Conservation (phyloP, 2,113 vertebrate genomes). For the Scytalopus superciliaris region DNA sequence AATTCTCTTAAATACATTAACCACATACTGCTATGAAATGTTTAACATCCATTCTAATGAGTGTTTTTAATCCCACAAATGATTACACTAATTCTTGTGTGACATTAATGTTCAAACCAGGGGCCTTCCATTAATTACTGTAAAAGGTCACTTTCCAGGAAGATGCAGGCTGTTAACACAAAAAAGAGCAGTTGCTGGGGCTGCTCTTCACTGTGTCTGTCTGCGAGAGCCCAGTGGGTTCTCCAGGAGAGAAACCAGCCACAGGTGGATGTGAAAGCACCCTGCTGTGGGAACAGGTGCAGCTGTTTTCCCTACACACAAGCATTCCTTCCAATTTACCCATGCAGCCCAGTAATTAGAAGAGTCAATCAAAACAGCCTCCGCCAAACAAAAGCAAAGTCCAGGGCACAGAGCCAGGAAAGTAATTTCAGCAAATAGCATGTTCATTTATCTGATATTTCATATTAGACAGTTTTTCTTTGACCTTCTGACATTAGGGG, state of each 20-base stretch:
- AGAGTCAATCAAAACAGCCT: background rate
- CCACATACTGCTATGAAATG: background rate
- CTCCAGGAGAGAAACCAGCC: background rate
- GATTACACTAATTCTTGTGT: background rate
- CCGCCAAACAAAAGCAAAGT: background rate
- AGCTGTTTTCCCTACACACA: background rate
- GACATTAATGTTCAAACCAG: background rate
- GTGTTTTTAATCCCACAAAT: background rate
- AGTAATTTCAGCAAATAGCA: background rate
- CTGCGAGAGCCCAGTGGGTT: background rate
- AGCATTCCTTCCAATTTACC: background rate
- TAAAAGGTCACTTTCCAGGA: background rate
- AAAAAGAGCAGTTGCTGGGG: background rate
- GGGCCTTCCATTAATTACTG: background rate
- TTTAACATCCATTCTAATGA: background rate
- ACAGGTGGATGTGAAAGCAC: background rate
- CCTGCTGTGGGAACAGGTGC: background rate
- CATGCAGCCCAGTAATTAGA: background rate
- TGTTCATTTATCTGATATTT: background rate
- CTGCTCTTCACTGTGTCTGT: background rate
- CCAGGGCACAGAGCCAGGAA: background rate
- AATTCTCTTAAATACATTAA: slow-evolving; percentile 20
- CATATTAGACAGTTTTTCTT: background rate
- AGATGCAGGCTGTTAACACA: background rate
- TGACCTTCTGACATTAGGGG: background rate